These are phyloP conservation scores for Alcis repandata DNA, from an alignment of 2,888 invertebrate species.

Conservation along the genomic window DNA sequence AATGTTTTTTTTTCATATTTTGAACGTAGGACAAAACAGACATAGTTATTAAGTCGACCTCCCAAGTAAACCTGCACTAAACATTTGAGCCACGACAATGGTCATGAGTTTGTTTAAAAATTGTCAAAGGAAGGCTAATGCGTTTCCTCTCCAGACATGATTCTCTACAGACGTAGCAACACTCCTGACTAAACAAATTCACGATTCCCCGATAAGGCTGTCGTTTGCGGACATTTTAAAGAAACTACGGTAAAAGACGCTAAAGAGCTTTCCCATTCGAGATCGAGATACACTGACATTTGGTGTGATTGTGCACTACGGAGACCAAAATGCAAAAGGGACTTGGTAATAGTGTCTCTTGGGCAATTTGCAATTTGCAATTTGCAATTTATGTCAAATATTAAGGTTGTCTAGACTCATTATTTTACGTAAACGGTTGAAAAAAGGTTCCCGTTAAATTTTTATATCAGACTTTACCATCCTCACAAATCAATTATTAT, in stretches of 20 bases:
- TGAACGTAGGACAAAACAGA: no score
- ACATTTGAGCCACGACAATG: not conserved
- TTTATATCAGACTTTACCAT: no score
- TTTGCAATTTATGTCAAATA: not conserved
- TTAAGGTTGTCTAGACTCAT: constrained; percentile 13
- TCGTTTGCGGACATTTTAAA: constrained; percentile 36
- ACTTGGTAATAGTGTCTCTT: constrained; percentile 9
- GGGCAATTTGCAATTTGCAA: not conserved
- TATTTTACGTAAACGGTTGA: not conserved
- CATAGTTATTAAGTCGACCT: not conserved
- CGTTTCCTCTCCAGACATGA: constrained; percentile 43
- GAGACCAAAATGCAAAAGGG: constrained; percentile 15
- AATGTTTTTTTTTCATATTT: no score
- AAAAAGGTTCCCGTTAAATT: not conserved
- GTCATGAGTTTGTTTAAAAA: constrained; percentile 1
- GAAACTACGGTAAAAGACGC: constrained; percentile 31
- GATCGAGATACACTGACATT: constrained; percentile 57
- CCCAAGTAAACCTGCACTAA: not conserved
- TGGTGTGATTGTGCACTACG: constrained; percentile 29
- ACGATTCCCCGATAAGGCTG: constrained; percentile 27
- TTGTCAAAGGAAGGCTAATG: constrained; percentile 8
- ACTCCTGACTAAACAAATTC: constrained; percentile 35
- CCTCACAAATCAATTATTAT: not conserved
- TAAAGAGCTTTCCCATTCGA: constrained; percentile 52
- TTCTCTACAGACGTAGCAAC: constrained; percentile 25